Evolutionary conservation across 2,888 invertebrate species (phyloP).

Genomic region (Agriopis aurantiaria): DNA sequence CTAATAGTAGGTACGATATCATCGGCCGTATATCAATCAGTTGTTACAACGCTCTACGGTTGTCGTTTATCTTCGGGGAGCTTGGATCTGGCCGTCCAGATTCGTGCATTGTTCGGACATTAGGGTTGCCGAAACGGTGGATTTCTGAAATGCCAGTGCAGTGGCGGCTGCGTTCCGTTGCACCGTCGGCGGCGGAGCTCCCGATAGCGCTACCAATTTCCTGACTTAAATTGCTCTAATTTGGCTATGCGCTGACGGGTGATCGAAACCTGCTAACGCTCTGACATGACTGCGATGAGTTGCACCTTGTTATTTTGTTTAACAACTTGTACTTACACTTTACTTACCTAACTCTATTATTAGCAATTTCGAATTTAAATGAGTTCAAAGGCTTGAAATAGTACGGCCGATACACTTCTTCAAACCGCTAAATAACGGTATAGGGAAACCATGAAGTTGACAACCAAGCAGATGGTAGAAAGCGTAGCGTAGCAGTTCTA

Average conservation of each 20-base stretch:
- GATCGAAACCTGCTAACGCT: slow-evolving; percentile 75
- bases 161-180: slow-evolving; percentile 71
- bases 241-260: slow-evolving; percentile 83
- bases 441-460: too few relatives aligned
- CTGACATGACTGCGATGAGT: slow-evolving; percentile 61
- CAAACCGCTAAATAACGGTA: not conserved
- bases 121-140: slow-evolving; percentile 76
- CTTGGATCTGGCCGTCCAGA: slow-evolving; percentile 83
- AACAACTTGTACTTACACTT: slow-evolving; percentile 26
- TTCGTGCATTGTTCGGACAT: slow-evolving; percentile 85
- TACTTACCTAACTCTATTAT: slow-evolving; percentile 38
- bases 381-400: not conserved
- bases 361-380: slow-evolving; percentile 10
- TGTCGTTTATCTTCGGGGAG: slow-evolving; percentile 84
- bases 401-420: not conserved
- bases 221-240: slow-evolving; percentile 86
- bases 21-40: slow-evolving; percentile 85
- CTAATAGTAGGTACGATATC: slow-evolving; percentile 66
- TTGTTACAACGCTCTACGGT: slow-evolving; percentile 82
- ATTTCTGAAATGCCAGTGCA: slow-evolving; percentile 82
- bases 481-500: not conserved
- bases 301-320: slow-evolving; percentile 64
- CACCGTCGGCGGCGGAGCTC: slow-evolving; percentile 65
- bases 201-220: slow-evolving; percentile 85
- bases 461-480: too few relatives aligned